Conservation (phyloP, 1,140 invertebrate genomes). For the Elymnias hypermnestra region DNA sequence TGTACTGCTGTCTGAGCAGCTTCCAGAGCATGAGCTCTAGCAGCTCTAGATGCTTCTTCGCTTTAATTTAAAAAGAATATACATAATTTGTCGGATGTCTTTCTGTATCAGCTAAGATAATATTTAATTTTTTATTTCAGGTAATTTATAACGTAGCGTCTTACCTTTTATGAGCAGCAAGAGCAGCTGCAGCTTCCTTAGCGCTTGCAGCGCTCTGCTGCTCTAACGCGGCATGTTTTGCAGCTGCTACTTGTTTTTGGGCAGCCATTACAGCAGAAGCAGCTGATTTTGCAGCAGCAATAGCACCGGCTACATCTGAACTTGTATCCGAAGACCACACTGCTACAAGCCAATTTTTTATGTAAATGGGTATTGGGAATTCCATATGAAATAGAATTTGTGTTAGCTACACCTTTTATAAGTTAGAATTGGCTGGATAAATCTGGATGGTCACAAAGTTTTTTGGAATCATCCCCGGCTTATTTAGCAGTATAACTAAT, state of each 20-base stretch:
- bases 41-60: slow-evolving; percentile 55
- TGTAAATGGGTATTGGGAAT: too few relatives aligned
- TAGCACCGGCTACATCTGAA: slow-evolving; percentile 60
- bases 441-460: too few relatives aligned
- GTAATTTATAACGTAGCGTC: too few relatives aligned
- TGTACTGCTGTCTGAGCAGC: slow-evolving; percentile 60
- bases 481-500: too few relatives aligned
- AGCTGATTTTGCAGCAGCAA: slow-evolving; percentile 59
- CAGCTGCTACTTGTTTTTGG: slow-evolving; percentile 55
- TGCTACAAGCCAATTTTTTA: too few relatives aligned
- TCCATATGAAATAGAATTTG: too few relatives aligned
- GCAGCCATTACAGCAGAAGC: slow-evolving; percentile 59
- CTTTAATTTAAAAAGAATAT: slow-evolving; percentile 20
- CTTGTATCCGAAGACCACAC: slow-evolving; percentile 40
- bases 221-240: slow-evolving; percentile 54
- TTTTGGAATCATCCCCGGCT: too few relatives aligned
- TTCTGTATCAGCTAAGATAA: neutral
- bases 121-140: too few relatives aligned
- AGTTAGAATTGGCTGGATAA: too few relatives aligned
- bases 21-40: slow-evolving; percentile 54
- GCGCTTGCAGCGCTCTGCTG: slow-evolving; percentile 58
- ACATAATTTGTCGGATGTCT: neutral
- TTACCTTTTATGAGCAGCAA: slow-evolving; percentile 62
- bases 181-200: slow-evolving; percentile 58
- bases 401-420: too few relatives aligned